Evolutionary conservation across 2,888 invertebrate genomes (phyloP).

Genomic region (Penaeus monodon): DNA sequence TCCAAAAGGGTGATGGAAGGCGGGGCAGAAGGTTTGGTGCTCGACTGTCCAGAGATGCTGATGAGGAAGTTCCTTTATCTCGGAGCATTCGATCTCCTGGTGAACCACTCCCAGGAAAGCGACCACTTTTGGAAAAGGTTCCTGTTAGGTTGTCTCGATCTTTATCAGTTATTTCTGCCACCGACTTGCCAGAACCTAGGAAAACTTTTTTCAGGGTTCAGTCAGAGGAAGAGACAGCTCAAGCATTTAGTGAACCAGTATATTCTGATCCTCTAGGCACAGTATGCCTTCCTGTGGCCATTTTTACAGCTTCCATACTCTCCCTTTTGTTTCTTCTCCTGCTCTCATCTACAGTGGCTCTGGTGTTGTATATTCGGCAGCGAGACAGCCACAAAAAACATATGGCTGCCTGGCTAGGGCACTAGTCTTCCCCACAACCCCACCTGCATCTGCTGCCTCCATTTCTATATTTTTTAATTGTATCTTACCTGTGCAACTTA

Average conservation of each 20-base stretch:
- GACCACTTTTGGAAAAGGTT: slow-evolving; percentile 37
- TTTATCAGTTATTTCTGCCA: slow-evolving; percentile 30
- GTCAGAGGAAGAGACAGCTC: slow-evolving; percentile 10
- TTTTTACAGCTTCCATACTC: slow-evolving; percentile 39
- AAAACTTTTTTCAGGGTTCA: neutral
- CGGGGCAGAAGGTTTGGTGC: slow-evolving; percentile 49
- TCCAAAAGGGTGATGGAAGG: slow-evolving; percentile 65
- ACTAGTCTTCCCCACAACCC: neutral
- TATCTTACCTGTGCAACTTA: too few relatives aligned
- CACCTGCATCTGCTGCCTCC: neutral
- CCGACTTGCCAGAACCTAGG: slow-evolving; percentile 12
- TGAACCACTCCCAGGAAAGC: neutral
- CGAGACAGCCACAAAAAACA: slow-evolving; percentile 14
- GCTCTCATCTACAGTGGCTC: slow-evolving; percentile 39
- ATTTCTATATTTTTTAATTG: too few relatives aligned
- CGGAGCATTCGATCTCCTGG: slow-evolving; percentile 6
- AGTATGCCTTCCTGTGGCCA: slow-evolving; percentile 45
- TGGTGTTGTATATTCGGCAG: slow-evolving; percentile 45
- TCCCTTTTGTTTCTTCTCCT: slow-evolving; percentile 46
- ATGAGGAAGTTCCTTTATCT: slow-evolving; percentile 2
- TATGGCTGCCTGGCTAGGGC: slow-evolving; percentile 6
- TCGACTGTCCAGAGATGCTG: slow-evolving; percentile 26
- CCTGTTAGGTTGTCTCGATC: slow-evolving; percentile 29
- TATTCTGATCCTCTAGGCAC: slow-evolving; percentile 32
- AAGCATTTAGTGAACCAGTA: slow-evolving; percentile 18